Percentiles rank a stretch among this genome's conserved stretches.
These are phyloP conservation scores for Beris morrisii DNA, from an alignment of 2,888 invertebrate genomes.

Conservation along the genomic window DNA sequence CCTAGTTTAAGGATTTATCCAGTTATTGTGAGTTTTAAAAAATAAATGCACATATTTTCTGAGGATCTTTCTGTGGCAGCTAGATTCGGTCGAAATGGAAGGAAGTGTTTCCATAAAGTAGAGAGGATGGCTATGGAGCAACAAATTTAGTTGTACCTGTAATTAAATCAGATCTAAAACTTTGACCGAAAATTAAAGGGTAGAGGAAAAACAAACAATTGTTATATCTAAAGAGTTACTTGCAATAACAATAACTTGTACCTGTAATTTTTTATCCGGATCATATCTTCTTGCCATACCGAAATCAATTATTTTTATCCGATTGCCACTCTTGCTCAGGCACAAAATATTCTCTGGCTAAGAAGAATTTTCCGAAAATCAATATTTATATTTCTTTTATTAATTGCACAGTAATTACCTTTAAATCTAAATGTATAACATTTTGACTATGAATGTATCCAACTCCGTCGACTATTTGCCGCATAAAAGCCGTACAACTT, in stretches of 20 bases:
- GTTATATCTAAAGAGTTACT: no score
- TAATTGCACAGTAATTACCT: conserved; percentile 62
- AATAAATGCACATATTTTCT: no score
- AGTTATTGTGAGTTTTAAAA: no score
- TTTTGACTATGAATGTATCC: conserved; percentile 90
- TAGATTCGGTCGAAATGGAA: no score
- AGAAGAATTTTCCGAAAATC: conserved; percentile 14
- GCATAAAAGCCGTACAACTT: conserved; percentile 90
- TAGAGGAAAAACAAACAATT: no score
- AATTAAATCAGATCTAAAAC: no score
- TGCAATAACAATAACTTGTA: conserved; percentile 9
- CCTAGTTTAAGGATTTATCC: no score
- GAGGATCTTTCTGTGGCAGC: no score
- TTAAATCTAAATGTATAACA: conserved; percentile 92
- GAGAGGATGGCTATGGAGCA: no score
- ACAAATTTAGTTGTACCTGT: no score
- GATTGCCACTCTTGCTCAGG: conserved; percentile 85
- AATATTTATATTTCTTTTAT: neutral
- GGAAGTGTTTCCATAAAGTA: no score
- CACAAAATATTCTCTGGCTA: conserved; percentile 97
- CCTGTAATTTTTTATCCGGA: conserved; percentile 79
- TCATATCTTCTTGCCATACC: conserved; percentile 87
- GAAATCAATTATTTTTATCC: conserved; percentile 96
- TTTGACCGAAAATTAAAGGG: no score
- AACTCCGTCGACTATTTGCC: conserved; percentile 94